Conservation (phyloP, 2,888 invertebrate genomes). For the Drosophila ezoana region DNA sequence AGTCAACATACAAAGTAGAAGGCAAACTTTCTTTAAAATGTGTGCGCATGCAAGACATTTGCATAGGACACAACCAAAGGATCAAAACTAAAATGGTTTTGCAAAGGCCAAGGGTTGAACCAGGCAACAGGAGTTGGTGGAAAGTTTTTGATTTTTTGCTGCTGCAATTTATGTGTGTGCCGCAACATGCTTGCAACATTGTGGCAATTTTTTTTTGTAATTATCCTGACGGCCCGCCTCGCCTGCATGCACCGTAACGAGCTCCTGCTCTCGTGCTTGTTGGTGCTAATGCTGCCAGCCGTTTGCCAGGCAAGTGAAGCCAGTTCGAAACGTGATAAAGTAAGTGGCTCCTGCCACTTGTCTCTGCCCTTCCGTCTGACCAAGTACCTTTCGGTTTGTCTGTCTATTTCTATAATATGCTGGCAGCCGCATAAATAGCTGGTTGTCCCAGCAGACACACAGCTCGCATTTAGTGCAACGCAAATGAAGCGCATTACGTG, state of each 20-base stretch:
- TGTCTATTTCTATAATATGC: conserved; percentile 43
- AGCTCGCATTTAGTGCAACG: conserved; percentile 74
- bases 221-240: conserved; percentile 57
- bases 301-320: conserved; percentile 53
- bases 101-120: conserved; percentile 31
- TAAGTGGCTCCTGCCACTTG: conserved; percentile 31
- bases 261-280: conserved; percentile 14
- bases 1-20: conserved; percentile 63
- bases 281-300: conserved; percentile 53
- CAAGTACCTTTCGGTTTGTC: conserved; percentile 6
- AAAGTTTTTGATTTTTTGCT: conserved; percentile 35
- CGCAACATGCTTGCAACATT: conserved; percentile 77
- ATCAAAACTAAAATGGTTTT: conserved; percentile 58
- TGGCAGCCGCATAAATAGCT: conserved; percentile 56
- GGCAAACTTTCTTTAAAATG: conserved; percentile 66
- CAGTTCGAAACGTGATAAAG: conserved; percentile 73
- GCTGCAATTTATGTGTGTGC: conserved; percentile 58
- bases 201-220: conserved; percentile 79
- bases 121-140: conserved; percentile 44
- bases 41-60: conserved; percentile 63
- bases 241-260: conserved; percentile 44
- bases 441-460: conserved; percentile 44
- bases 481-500: conserved; percentile 81
- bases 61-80: conserved; percentile 68
- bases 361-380: not conserved